Percentiles rank a stretch among this genome's conserved stretches.
phyloP scores from a whole-genome alignment of 2,113 vertebrate species.

The Falcunculus frontatus region DNA sequence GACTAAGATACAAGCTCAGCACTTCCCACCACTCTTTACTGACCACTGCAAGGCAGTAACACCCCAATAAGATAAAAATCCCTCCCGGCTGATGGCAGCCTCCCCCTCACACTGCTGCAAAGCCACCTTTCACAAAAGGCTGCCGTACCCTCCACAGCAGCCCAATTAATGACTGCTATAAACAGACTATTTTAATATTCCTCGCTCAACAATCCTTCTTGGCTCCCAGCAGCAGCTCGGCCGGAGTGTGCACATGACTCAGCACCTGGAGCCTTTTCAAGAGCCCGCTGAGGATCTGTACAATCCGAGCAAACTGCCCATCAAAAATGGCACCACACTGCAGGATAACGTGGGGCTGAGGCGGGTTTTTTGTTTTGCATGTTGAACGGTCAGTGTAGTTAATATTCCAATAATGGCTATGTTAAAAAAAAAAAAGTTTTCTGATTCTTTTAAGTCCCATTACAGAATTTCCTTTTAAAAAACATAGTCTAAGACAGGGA shows the following conservation, averaged over 20 bases:
- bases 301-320: neutral
- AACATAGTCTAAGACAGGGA: neutral
- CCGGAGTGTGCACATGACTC: neutral
- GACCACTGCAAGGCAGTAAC: neutral
- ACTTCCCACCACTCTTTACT: neutral
- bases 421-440: neutral
- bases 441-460: neutral
- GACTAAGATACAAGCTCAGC: neutral
- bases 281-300: neutral
- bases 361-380: neutral
- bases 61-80: neutral
- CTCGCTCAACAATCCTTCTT: neutral
- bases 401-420: neutral
- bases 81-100: neutral
- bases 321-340: neutral
- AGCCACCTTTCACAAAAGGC: neutral
- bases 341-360: neutral
- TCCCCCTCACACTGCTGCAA: neutral
- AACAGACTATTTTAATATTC: constrained; percentile 11
- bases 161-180: constrained; percentile 5
- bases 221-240: constrained; percentile 10
- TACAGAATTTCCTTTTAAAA: neutral
- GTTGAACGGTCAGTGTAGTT: neutral
- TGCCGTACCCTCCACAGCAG: neutral
- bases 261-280: constrained; percentile 38